Conservation (phyloP, 2,797 vertebrate species). For the Gymnothorax javanicus region DNA sequence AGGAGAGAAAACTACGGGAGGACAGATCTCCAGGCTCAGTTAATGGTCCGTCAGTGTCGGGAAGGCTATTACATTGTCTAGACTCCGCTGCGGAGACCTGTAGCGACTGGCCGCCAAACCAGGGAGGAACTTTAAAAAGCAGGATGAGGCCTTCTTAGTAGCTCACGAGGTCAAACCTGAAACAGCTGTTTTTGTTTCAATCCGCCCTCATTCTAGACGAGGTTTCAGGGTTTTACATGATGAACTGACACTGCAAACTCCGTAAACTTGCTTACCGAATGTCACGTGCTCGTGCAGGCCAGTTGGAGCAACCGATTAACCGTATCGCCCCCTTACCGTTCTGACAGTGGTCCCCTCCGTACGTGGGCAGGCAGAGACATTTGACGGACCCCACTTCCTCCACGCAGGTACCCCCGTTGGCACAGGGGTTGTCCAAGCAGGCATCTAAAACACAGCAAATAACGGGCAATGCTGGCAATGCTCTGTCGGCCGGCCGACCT, state of each 20-base stretch:
- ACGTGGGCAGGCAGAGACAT: conserved; percentile 87
- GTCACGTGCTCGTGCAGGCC: background rate
- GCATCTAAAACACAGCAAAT: conserved; percentile 71
- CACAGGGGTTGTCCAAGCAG: conserved; percentile 83
- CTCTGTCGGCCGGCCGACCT: background rate
- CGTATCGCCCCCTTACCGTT: conserved; percentile 64
- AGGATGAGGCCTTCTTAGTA: too few species aligned
- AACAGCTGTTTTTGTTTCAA: too few species aligned
- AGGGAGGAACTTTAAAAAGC: too few species aligned
- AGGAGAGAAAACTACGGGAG: too few species aligned
- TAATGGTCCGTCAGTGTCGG: too few species aligned
- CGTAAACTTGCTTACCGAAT: background rate
- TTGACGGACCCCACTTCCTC: conserved; percentile 65
- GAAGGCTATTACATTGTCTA: too few species aligned
- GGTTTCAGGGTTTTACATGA: too few species aligned
- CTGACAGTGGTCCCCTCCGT: conserved; percentile 83
- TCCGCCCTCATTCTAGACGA: too few species aligned
- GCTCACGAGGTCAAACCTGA: too few species aligned
- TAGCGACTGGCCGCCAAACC: too few species aligned
- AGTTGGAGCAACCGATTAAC: background rate
- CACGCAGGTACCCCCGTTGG: conserved; percentile 89
- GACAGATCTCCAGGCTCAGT: too few species aligned
- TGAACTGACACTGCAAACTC: background rate
- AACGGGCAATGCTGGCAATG: conserved; percentile 24
- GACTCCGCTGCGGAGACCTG: too few species aligned